Percentiles rank a stretch among this genome's conserved stretches.
These are phyloP conservation scores for Blastobasis adustella DNA, from an alignment of 2,888 invertebrate genomes.

Conservation along the genomic window DNA sequence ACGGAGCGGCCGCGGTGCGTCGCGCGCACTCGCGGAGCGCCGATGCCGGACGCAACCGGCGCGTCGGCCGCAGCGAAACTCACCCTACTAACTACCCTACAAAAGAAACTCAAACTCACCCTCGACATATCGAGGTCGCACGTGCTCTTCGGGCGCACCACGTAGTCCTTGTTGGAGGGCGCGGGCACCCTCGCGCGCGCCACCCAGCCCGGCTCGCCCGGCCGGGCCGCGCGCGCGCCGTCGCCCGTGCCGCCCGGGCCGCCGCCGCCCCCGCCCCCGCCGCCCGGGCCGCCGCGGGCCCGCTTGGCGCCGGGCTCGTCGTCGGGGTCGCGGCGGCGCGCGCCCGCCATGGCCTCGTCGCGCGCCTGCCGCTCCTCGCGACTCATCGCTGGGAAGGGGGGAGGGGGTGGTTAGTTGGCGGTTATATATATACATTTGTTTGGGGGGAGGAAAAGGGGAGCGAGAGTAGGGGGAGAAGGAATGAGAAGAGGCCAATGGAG, in stretches of 20 bases:
- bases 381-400: constrained; percentile 78
- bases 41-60: too few species aligned
- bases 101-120: constrained; percentile 67
- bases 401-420: neutral
- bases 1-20: too few species aligned
- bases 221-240: constrained; percentile 74
- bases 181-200: constrained; percentile 94
- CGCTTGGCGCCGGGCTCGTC: constrained; percentile 56
- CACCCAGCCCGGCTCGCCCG: constrained; percentile 97
- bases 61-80: too few species aligned
- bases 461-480: too few species aligned
- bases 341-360: constrained; percentile 67
- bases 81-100: too few species aligned
- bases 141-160: constrained; percentile 93
- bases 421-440: too few species aligned
- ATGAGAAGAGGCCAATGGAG: too few species aligned
- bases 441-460: too few species aligned
- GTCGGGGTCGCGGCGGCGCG: constrained; percentile 40
- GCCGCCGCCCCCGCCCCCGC: constrained; percentile 81
- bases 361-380: constrained; percentile 94
- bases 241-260: constrained; percentile 89
- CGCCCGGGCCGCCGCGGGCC: constrained; percentile 78
- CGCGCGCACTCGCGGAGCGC: too few species aligned
- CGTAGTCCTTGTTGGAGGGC: constrained; percentile 97
- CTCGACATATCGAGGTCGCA: constrained; percentile 90